Conservation (phyloP, 2,113 vertebrate genomes). For the Crypturellus undulatus region DNA sequence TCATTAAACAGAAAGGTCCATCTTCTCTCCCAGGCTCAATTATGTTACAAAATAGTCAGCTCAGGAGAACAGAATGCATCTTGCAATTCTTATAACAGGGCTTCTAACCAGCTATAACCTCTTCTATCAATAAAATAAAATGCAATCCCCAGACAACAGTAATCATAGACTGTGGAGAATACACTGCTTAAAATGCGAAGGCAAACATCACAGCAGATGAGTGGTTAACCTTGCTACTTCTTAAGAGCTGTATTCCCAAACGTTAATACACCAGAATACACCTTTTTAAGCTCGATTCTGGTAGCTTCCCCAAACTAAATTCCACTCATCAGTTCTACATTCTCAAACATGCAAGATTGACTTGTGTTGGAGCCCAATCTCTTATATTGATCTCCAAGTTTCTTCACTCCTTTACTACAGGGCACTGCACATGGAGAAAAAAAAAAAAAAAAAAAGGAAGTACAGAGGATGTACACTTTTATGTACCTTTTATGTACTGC, state of each 20-base stretch:
- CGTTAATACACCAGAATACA: neutral
- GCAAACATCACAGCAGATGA: neutral
- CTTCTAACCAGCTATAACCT: conserved; percentile 1
- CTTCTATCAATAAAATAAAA: conserved; percentile 11
- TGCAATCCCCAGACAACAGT: neutral
- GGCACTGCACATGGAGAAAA: neutral
- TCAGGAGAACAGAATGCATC: neutral
- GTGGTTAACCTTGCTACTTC: neutral
- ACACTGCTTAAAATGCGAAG: neutral
- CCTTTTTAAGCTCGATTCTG: neutral
- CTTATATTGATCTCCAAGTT: neutral
- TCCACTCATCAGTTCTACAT: neutral
- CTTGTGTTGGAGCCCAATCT: neutral
- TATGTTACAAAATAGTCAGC: neutral
- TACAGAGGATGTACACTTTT: too few relatives aligned
- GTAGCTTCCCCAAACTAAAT: neutral
- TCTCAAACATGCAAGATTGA: neutral
- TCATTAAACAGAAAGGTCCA: conserved; percentile 19
- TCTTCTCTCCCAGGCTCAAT: neutral
- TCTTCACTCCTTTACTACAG: neutral
- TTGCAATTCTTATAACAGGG: neutral
- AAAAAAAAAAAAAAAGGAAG: neutral
- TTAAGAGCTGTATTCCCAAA: neutral
- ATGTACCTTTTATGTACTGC: too few relatives aligned
- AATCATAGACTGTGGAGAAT: neutral